A percentile compares a stretch with the other conserved stretches of the same genome.
Evolutionary conservation across 2,797 vertebrate genomes (phyloP).

Genomic region (Eulemur albifrons): DNA sequence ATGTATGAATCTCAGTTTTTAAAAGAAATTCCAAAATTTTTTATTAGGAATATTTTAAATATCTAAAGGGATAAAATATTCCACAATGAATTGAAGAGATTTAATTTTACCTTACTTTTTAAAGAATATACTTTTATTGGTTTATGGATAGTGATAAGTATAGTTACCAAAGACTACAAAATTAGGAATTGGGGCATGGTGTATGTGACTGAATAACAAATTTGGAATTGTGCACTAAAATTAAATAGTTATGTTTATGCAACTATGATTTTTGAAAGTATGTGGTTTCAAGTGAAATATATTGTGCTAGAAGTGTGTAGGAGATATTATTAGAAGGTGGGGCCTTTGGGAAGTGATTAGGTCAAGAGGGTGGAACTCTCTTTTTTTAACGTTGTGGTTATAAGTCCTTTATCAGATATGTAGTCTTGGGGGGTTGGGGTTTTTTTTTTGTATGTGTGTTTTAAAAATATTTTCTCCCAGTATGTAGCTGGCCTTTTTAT

Average conservation of each 20-base stretch:
- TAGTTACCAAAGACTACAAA: not conserved
- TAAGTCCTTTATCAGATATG: not conserved
- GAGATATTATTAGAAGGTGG: not conserved
- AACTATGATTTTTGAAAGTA: not conserved
- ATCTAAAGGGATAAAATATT: not conserved
- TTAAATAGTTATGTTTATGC: not conserved
- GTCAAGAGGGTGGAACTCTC: too few relatives aligned
- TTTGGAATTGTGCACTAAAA: not conserved
- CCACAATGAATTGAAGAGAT: not conserved
- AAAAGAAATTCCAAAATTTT: not conserved
- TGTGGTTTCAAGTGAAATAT: not conserved
- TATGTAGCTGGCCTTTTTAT: not conserved
- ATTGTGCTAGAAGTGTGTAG: not conserved
- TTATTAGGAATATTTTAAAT: constrained; percentile 3
- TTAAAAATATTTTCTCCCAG: not conserved
- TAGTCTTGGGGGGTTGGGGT: not conserved
- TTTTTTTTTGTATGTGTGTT: not conserved
- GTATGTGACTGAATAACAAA: not conserved
- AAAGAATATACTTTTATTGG: not conserved
- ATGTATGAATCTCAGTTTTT: not conserved
- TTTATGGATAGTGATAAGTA: not conserved
- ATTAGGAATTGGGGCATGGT: not conserved
- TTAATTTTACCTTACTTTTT: constrained; percentile 24
- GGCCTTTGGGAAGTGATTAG: too few relatives aligned
- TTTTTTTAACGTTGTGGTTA: not conserved